Evolutionary conservation across 1,140 invertebrate species (phyloP), one percentile per base, ranked within the genome.

Genomic region (Papilio xuthus): DNA sequence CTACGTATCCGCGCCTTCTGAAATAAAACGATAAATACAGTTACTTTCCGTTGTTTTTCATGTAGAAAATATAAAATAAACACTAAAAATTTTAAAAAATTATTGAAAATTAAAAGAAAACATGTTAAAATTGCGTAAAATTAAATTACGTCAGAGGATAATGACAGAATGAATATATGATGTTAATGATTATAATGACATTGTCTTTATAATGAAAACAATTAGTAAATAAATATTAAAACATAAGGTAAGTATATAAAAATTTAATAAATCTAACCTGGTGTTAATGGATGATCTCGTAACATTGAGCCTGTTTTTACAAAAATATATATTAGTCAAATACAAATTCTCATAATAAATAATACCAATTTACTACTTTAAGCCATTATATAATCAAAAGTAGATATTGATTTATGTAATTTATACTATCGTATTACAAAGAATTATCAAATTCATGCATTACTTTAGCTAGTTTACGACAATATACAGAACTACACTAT

Each of bases 241-340:
- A 76, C n/a, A 2, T 42, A 7, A 75, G 37, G 3, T 12, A 60
- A 2, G 9, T 63, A 28, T 63, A 28, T 12, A 26, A 63, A 56
- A 56, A 18, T 23, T 32, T 28, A 44, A 18, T 18, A 60, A 73
- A 69, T 76, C 83, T 85, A 47, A 92, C 92, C 92, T 85, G 92
- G 90, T 78, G 92, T 92, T 82, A 93, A 85, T 42, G 92, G 92
- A 88, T 93, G 92, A 87, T 93, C 92, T 81, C 92, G 90, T 86
- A 93, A 82, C 91, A 93, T 92, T 85, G 92, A 93, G 85, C 92
- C 92, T 93, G 86, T 13, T 82, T 85, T 53, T 63, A 80, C 67
- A 77, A 78, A 79, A 73, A 13, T 73, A 32, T n/a, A 76, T 37
- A 41, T 74, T 37, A 76, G 70, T 63, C 26, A 13, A 63, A 6